A percentile compares a stretch with the other conserved stretches of the same genome.
Evolutionary conservation across 2,888 invertebrate species (phyloP).

Genomic region (Blera fallax): DNA sequence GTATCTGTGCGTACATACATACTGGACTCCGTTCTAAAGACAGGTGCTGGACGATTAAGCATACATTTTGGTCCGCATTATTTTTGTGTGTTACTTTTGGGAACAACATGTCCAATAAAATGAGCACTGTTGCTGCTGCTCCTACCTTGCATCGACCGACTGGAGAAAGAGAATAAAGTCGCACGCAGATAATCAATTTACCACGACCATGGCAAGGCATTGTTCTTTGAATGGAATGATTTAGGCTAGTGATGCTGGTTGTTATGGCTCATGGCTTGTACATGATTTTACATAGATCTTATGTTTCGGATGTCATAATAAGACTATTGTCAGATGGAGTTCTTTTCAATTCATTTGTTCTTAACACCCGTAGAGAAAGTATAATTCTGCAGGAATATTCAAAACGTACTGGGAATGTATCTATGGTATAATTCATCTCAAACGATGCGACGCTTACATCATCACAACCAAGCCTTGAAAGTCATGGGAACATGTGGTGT

Average conservation of each 20-base stretch:
- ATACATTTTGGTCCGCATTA: conserved; percentile 27
- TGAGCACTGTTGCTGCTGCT: conserved; percentile 28
- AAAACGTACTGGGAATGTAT: no score
- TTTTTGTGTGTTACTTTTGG: conserved; percentile 38
- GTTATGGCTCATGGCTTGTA: neutral
- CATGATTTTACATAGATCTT: neutral
- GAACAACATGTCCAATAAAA: conserved; percentile 62
- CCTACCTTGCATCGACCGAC: neutral
- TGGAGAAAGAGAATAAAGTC: conserved; percentile 37
- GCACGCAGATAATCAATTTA: conserved; percentile 58
- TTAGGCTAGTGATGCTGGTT: neutral
- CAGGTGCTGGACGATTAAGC: conserved; percentile 69
- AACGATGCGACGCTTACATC: no score
- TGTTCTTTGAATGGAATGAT: conserved; percentile 8
- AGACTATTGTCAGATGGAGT: neutral
- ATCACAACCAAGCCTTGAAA: no score
- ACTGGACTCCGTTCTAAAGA: conserved; percentile 43
- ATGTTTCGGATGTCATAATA: conserved; percentile 3
- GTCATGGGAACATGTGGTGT: no score
- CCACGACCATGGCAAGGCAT: conserved; percentile 31
- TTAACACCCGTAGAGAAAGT: no score
- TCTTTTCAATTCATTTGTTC: no score
- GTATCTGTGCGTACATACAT: conserved; percentile 40
- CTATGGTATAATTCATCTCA: no score
- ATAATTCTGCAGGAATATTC: no score